Base-by-base conservation (phyloP, 2,113 vertebrate genomes). In the Psilopogon haemacephalus region DNA sequence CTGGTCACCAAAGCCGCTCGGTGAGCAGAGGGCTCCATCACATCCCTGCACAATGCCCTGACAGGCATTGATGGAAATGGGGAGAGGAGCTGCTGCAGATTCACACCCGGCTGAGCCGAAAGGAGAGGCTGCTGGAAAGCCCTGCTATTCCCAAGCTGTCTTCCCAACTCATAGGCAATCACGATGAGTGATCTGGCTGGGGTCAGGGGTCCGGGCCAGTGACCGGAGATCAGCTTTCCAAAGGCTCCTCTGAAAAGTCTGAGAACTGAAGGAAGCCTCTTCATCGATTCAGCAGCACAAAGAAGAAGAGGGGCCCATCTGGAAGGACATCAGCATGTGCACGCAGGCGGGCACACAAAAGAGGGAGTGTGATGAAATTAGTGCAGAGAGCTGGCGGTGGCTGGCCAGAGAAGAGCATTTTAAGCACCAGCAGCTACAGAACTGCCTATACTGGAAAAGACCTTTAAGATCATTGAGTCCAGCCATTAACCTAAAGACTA, bases 141-240 rank as follows among this genome's bases (percentile, higher is more conserved):
- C 71, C 3, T 32, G 35, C 76, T 90, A 86, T 96, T 94, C 83
- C 96, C 96, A 95, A 97, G 98, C 97, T 97, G 97, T 97, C 97
- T 96, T 44, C 89, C 88, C 86, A 77, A 95, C 54, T 97, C 95
- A 96, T 70, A 93, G 96, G 96, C 97, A 97, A 97, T 96, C 96
- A 98, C 98, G 97, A 98, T 98, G 98, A 98, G 96, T 98, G 98
- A 98, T 98, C 98, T 97, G 95, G 89, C 93, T 84, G 32, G 2
- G 95, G 97, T 97, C 97, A 98, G 84, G 96, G 98, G 97, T 98
- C 97, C 93, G 97, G 97, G 97, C 96, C 97, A 79, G 74, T 95
- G 97, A 98, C 97, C 94, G 88, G 94, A 95, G 95, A 95, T 94
- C 94, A 46, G 96, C 95, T 95, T 96, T 97, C 86, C 94, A 97